Evolutionary conservation across 1,140 invertebrate species (phyloP).

Genomic region (Holotrichia oblita): DNA sequence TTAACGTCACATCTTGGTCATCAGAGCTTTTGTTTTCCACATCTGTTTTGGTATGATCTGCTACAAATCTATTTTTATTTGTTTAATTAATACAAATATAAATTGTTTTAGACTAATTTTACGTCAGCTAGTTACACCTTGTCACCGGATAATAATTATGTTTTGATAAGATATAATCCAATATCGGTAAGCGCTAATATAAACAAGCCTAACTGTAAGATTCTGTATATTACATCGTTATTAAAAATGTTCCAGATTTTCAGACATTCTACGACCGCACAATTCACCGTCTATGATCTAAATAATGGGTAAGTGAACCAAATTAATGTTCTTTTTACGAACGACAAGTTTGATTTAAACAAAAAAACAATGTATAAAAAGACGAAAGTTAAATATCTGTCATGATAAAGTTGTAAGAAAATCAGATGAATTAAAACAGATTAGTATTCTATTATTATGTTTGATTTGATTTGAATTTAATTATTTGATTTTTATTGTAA

Average conservation of each 20-base stretch:
- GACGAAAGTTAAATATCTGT: too few species aligned
- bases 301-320: conserved; percentile 7
- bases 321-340: background rate
- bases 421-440: too few species aligned
- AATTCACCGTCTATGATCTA: conserved; percentile 66
- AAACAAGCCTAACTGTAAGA: too few species aligned
- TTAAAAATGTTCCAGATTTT: conserved; percentile 65
- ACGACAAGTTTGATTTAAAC: too few species aligned
- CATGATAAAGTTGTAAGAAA: too few species aligned
- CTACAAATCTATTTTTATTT: conserved; percentile 45
- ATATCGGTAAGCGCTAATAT: conserved; percentile 61
- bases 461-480: too few species aligned
- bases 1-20: conserved; percentile 38
- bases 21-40: conserved; percentile 43
- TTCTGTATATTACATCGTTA: background rate
- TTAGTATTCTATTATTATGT: too few species aligned
- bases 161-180: conserved; percentile 61
- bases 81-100: conserved; percentile 51
- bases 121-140: conserved; percentile 48
- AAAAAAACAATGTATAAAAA: too few species aligned
- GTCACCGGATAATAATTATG: conserved; percentile 62
- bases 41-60: conserved; percentile 52
- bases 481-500: too few species aligned
- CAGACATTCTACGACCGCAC: conserved; percentile 69
- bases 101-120: conserved; percentile 49